A percentile compares a stretch with the other conserved stretches of the same genome.
phyloP scores from a whole-genome alignment of 2,113 vertebrate species.

The Athene noctua region DNA sequence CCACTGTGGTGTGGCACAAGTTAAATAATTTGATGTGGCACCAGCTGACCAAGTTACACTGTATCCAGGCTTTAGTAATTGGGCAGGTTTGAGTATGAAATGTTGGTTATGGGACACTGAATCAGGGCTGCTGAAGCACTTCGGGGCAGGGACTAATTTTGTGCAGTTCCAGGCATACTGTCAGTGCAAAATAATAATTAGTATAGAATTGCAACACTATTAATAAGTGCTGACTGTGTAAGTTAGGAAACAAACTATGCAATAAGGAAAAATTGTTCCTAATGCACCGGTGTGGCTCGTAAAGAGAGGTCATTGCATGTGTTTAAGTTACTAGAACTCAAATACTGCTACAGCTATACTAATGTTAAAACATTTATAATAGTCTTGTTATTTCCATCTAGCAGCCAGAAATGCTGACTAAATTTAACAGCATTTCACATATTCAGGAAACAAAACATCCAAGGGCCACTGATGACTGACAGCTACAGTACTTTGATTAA shows the following conservation, averaged over 20 bases:
- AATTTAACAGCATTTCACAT: conserved; percentile 1
- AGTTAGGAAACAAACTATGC: background rate
- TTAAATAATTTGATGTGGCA: background rate
- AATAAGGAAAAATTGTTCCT: conserved; percentile 4
- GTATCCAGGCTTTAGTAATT: background rate
- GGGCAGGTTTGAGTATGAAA: background rate
- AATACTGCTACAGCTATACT: background rate
- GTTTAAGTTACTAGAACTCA: background rate
- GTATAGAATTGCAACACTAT: conserved; percentile 1
- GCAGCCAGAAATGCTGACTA: conserved; percentile 53
- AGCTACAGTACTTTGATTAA: background rate
- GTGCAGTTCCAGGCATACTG: background rate
- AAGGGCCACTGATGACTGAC: background rate
- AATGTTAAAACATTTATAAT: background rate
- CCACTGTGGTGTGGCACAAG: background rate
- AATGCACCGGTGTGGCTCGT: background rate
- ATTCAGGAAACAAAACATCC: conserved; percentile 39
- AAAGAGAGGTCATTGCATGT: background rate
- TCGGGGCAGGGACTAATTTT: background rate
- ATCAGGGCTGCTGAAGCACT: background rate
- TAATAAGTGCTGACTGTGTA: conserved; percentile 1
- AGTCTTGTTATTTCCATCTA: background rate
- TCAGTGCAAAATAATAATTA: conserved; percentile 35
- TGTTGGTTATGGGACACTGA: background rate
- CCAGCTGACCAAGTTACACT: background rate